Evolutionary conservation across 2,113 vertebrate genomes (phyloP).

Genomic region (Spheniscus mendiculus): DNA sequence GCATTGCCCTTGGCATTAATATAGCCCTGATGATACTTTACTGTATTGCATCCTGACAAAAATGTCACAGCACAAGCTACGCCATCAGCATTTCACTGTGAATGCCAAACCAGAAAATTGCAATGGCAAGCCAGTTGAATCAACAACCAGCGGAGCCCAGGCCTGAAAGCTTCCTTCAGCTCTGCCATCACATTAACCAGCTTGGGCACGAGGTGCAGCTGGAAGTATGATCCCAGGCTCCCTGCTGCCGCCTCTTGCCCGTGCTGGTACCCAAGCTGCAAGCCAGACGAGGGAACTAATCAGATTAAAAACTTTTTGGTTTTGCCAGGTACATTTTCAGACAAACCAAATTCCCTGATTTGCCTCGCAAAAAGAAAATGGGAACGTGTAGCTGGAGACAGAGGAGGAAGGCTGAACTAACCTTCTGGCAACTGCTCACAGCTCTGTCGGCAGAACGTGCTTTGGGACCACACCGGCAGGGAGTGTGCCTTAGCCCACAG

Average conservation of each 20-base stretch:
- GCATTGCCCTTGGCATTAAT: background rate
- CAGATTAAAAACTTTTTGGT: background rate
- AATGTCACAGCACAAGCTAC: background rate
- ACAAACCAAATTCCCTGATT: background rate
- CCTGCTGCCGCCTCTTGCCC: background rate
- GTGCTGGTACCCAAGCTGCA: background rate
- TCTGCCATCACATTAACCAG: background rate
- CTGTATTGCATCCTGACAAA: background rate
- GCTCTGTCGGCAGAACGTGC: accelerated
- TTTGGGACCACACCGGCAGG: accelerated
- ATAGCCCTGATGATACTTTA: background rate
- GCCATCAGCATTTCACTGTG: background rate
- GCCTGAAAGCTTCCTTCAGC: background rate
- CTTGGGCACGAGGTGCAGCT: background rate
- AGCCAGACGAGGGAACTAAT: background rate
- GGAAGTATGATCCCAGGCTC: background rate
- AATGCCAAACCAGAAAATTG: background rate
- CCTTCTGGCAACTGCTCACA: background rate
- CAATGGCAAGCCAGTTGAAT: background rate
- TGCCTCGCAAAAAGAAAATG: background rate
- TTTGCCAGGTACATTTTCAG: background rate
- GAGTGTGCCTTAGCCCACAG: background rate
- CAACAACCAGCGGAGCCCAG: background rate
- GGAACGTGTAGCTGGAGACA: background rate
- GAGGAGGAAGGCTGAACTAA: background rate